Percentiles rank a stretch among this genome's conserved stretches.
These are phyloP conservation scores for Turritopsis dohrnii DNA, from an alignment of 30 jellyfish, hydroid and myxozoan genomes.

Conservation along the genomic window DNA sequence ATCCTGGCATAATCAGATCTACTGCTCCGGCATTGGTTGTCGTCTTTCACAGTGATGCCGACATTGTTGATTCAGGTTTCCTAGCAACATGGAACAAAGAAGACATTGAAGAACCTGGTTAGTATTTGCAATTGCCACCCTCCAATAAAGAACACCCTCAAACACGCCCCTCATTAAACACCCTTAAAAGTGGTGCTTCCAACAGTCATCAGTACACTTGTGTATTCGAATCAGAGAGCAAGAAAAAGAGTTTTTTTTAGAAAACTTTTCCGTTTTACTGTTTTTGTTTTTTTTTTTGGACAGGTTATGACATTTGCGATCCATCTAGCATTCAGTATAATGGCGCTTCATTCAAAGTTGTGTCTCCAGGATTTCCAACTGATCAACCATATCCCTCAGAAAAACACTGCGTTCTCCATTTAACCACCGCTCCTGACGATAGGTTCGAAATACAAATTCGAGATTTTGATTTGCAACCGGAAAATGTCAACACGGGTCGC, in stretches of 20 bases:
- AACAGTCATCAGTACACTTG: too few species aligned
- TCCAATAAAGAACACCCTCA: too few species aligned
- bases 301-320: constrained; percentile 23
- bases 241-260: too few species aligned
- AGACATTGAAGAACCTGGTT: neutral
- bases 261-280: too few species aligned
- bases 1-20: neutral
- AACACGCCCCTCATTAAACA: too few species aligned
- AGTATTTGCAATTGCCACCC: too few species aligned
- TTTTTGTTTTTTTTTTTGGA: neutral
- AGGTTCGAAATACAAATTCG: constrained; percentile 10
- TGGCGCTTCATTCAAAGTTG: neutral
- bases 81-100: constrained; percentile 14
- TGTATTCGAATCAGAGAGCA: too few species aligned
- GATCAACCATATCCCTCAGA: neutral
- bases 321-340: neutral
- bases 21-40: constrained; percentile 21
- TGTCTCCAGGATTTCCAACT: neutral
- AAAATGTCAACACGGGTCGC: neutral
- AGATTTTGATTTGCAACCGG: constrained; percentile 5
- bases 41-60: constrained; percentile 18
- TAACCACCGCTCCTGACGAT: neutral
- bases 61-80: neutral
- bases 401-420: constrained; percentile 15
- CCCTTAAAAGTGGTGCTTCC: too few species aligned